These are phyloP conservation scores for Drosophila merina DNA, from an alignment of 2,888 invertebrate species.

Conservation along the genomic window DNA sequence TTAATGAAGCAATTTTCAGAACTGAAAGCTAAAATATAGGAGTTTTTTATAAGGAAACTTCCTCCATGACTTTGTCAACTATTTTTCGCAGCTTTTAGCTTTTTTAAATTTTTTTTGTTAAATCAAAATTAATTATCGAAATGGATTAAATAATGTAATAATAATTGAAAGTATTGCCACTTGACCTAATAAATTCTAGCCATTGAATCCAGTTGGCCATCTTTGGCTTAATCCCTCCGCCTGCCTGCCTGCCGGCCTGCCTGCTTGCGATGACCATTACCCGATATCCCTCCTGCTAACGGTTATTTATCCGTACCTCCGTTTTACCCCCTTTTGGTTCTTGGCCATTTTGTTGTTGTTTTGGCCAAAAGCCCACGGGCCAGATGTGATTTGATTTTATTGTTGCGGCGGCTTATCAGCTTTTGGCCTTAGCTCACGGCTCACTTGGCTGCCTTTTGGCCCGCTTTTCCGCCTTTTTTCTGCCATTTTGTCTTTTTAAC, in stretches of 20 bases:
- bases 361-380: conserved; percentile 9
- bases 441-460: conserved; percentile 39
- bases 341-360: background rate
- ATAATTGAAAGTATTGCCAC: background rate
- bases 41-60: too few species aligned
- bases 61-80: too few species aligned
- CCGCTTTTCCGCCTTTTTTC: background rate
- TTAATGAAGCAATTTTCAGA: too few species aligned
- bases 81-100: too few species aligned
- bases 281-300: background rate
- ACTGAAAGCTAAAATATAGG: too few species aligned
- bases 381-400: conserved; percentile 69
- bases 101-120: too few species aligned
- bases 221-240: background rate
- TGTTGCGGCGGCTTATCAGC: conserved; percentile 76
- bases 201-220: background rate
- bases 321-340: background rate
- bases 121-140: too few species aligned
- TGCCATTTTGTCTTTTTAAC: too few species aligned
- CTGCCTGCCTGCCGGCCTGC: background rate
- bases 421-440: conserved; percentile 52
- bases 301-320: background rate
- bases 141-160: too few species aligned
- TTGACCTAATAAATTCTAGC: background rate
- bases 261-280: background rate